Evolutionary conservation across 1,140 invertebrate species (phyloP), one percentile per base, ranked within the genome.

Genomic region (Drosophila pachea): DNA sequence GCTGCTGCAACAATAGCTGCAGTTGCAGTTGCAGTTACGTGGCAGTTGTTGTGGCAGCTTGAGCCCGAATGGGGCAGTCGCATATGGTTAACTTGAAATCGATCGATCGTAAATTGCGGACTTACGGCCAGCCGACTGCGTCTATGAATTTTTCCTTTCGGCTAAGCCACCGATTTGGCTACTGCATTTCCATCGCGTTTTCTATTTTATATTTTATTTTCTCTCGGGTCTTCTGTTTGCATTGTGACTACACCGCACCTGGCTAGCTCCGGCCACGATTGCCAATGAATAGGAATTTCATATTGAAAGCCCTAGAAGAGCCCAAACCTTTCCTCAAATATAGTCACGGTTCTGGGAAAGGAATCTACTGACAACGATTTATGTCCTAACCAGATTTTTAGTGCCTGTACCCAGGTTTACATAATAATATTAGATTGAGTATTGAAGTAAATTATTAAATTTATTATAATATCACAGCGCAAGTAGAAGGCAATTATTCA

Each of bases 51-150:
- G n/a, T n/a, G n/a, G n/a, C n/a, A n/a, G n/a, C n/a, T n/a, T n/a
- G n/a, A n/a, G n/a, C 22, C 22, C 22, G 22, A 66, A 48, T 61
- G 33, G 31, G 22, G 7, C 11, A 67, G 48, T 76, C 71, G 68
- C 69, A 82, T 83, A 71, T 76, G 71, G 69, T 82, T 68, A 87
- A 72, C 83, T 71, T 67, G 67, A 83, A 74, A 74, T 83, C 73
- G 75, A 73, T 69, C 58, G 67, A 87, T 83, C 82, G 75, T 87
- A 86, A 86, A 86, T 86, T 86, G 70, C 58, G 48, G 58, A 64
- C 78, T 86, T 78, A 82, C 68, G 45, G 49, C 52, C 16, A 43
- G 61, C 29, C 49, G 66, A 62, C 58, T 68, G 68, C 73, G 74
- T 64, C 71, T 77, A 78, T 84, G 55, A 77, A 81, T 73, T 81